Base-by-base conservation (phyloP, 2,888 invertebrate species). In the Lepeophtheirus nordmannii region DNA sequence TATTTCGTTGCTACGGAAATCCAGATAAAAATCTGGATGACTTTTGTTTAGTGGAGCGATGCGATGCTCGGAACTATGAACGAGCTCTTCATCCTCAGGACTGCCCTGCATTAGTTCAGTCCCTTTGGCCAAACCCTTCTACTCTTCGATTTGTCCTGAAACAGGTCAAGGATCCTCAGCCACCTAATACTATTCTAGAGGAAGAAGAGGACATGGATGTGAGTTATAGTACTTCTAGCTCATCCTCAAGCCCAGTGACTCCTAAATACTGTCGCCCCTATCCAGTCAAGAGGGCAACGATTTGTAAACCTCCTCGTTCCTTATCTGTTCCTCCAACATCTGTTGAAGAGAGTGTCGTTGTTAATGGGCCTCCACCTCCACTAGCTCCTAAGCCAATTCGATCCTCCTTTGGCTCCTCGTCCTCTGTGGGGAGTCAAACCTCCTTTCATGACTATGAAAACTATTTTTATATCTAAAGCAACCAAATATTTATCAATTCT, bases 51-150 rank as follows among this genome's bases (percentile, higher is more conserved):
- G 41, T 53, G 9, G 63, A 63, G 23, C 63, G 53, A 8, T 83
- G 83, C 72, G 83, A 84, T 69, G 84, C 85, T 10, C 86, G 87
- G 75, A 88, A 89, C 75, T 88, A 88, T 76, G 89, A 90, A 76
- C 82, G 90, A 67, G 89, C 89, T 77, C 77, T 90, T 46, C 89
- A 90, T 75, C 87, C 87, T 0, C 89, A 89, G 71, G 90, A 90
- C 75, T 80, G 86, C 69, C 89, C 90, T 0, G 78, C 90, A 30
- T 81, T 84, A 71, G 87, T 89, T 40, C 89, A 89, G 74, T 83
- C 85, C 71, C 81, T 83, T 11, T 84, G 86, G 83, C 72, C 71
- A 20, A 70, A 65, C 62, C 70, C 68, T 17, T 23, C 46, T 17
- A 58, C 60, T n/a, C 62, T 39, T 60, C 58, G 65, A 38, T 38